Evolutionary conservation across 2,113 vertebrate species (phyloP).

Genomic region (Xiphophorus couchianus): DNA sequence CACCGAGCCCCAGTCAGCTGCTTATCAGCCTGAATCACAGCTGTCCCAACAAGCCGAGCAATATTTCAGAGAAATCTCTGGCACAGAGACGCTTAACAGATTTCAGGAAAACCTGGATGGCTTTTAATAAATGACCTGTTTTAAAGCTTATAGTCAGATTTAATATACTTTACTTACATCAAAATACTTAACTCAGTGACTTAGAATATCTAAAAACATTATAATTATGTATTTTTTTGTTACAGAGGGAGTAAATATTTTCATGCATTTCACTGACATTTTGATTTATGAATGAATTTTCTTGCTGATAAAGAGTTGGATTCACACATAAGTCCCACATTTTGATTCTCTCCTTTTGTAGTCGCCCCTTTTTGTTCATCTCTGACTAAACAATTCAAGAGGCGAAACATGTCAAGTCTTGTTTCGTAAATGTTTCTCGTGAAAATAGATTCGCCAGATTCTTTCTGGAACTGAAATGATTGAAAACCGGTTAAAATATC

Average conservation of each 20-base stretch:
- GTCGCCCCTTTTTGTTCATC: neutral
- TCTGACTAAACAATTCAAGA: neutral
- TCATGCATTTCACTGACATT: neutral
- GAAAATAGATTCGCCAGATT: neutral
- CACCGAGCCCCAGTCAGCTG: conserved; percentile 30
- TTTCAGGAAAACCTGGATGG: conserved; percentile 36
- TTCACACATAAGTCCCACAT: neutral
- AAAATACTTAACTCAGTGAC: neutral
- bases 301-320: neutral
- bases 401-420: conserved; percentile 19
- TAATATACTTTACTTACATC: neutral
- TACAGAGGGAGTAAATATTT: neutral
- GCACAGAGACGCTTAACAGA: conserved; percentile 5
- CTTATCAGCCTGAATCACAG: conserved; percentile 39
- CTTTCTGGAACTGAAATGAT: neutral
- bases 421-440: neutral
- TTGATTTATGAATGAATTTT: neutral
- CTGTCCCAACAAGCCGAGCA: conserved; percentile 49
- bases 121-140: conserved; percentile 7
- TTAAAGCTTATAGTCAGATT: neutral
- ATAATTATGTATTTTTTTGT: neutral
- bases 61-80: conserved; percentile 8
- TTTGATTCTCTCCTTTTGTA: neutral
- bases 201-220: neutral
- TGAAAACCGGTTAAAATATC: neutral